These are phyloP conservation scores for Anguilla obscura DNA, from an alignment of 2,797 vertebrate species.

Conservation along the genomic window DNA sequence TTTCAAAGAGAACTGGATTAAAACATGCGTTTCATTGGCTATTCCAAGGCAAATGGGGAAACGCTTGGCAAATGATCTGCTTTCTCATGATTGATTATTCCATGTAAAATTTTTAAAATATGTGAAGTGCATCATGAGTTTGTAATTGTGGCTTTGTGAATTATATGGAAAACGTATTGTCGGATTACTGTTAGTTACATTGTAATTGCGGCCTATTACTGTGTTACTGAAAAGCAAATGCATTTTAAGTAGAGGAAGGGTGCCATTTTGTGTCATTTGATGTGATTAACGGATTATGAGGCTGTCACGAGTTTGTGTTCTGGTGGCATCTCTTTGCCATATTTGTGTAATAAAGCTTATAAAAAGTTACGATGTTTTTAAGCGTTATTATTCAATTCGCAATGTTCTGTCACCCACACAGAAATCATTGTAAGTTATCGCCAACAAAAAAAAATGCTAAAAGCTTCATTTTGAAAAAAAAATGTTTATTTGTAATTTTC, in stretches of 20 bases:
- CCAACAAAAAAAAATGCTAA: slow-evolving; percentile 31
- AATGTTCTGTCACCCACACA: neutral
- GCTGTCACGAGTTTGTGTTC: slow-evolving; percentile 40
- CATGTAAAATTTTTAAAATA: neutral
- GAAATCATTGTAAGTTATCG: neutral
- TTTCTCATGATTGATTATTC: slow-evolving; percentile 6
- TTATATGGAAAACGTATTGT: slow-evolving; percentile 6
- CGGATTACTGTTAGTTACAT: neutral
- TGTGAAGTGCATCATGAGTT: slow-evolving; percentile 11
- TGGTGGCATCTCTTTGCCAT: slow-evolving; percentile 33
- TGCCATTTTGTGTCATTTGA: slow-evolving; percentile 31
- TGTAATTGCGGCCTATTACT: slow-evolving; percentile 13
- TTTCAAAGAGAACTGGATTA: neutral
- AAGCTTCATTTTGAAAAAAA: slow-evolving; percentile 6
- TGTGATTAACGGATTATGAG: slow-evolving; percentile 42
- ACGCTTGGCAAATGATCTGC: slow-evolving; percentile 7
- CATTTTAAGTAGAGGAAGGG: slow-evolving; percentile 5
- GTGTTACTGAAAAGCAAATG: slow-evolving; percentile 12
- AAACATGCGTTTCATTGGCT: neutral
- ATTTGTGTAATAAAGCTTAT: slow-evolving; percentile 51
- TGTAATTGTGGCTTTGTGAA: slow-evolving; percentile 18
- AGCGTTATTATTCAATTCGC: slow-evolving; percentile 42
- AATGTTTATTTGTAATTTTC: neutral
- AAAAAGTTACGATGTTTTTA: slow-evolving; percentile 31
- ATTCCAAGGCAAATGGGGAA: neutral